Conservation (phyloP, 2,113 vertebrate genomes). For the Panurus biarmicus region DNA sequence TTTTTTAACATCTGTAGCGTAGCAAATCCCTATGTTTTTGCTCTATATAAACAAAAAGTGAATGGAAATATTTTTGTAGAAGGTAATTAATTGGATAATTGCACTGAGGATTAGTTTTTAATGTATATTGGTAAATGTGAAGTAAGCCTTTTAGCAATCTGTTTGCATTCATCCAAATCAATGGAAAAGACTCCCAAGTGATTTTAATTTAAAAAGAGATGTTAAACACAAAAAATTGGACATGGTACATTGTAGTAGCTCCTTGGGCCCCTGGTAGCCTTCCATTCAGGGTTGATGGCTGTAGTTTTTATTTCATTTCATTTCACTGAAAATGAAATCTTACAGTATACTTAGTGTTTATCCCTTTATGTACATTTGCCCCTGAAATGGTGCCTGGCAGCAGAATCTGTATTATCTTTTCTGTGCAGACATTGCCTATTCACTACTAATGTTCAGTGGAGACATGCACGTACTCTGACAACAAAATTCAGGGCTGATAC, state of each 20-base stretch:
- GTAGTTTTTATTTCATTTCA: neutral
- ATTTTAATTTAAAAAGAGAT: neutral
- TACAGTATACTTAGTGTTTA: neutral
- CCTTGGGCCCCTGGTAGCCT: neutral
- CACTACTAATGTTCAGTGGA: neutral
- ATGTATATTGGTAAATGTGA: neutral
- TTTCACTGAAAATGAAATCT: neutral
- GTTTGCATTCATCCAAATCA: neutral
- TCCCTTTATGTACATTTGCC: neutral
- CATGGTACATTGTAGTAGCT: neutral
- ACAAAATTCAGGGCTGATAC: neutral
- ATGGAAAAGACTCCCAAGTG: neutral
- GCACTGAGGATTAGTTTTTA: neutral
- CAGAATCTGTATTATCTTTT: neutral
- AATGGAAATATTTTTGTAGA: neutral
- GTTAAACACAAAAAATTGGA: neutral
- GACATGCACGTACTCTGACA: neutral
- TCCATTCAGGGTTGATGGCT: neutral
- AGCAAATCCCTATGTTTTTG: neutral
- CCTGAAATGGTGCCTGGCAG: neutral
- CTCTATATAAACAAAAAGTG: neutral
- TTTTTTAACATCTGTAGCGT: neutral
- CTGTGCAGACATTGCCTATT: neutral
- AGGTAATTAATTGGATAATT: neutral
- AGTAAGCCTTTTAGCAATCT: neutral